A percentile compares a stretch with the other conserved stretches of the same genome.
phyloP scores from a whole-genome alignment of 2,113 vertebrate species.

The Mormoops blainvillei region DNA sequence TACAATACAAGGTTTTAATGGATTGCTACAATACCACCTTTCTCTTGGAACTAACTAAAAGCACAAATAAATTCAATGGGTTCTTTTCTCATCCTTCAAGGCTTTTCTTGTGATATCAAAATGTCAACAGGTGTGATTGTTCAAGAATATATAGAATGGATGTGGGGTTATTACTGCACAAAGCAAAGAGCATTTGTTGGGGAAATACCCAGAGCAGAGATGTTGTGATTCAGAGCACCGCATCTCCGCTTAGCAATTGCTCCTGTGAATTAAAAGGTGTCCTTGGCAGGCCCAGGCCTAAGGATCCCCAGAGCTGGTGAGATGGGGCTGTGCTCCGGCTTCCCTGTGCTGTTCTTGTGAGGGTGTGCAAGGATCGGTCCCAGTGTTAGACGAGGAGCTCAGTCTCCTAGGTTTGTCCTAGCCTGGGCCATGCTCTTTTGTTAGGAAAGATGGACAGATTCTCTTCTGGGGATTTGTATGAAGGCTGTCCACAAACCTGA shows the following conservation, averaged over 20 bases:
- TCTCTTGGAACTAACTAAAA: slow-evolving; percentile 52
- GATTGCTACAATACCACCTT: slow-evolving; percentile 1
- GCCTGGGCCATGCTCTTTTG: neutral
- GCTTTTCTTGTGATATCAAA: slow-evolving; percentile 35
- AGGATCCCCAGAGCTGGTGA: neutral
- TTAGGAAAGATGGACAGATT: neutral
- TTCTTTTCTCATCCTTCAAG: neutral
- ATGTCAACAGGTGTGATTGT: slow-evolving; percentile 65
- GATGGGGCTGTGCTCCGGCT: neutral
- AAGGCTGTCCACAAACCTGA: neutral
- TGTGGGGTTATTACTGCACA: neutral
- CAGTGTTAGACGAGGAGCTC: neutral
- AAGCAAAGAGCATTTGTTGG: slow-evolving; percentile 45
- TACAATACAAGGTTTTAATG: neutral
- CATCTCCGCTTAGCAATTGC: neutral
- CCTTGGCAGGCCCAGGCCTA: neutral
- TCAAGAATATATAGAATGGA: neutral
- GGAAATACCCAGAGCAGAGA: neutral
- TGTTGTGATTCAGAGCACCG: neutral
- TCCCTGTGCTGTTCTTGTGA: neutral
- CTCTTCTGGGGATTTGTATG: neutral
- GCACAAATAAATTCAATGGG: slow-evolving; percentile 14
- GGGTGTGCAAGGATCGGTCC: neutral
- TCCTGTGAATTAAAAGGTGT: neutral
- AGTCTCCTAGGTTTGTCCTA: neutral